Percentiles rank a stretch among this genome's conserved stretches.
Conservation (phyloP, 2,797 vertebrate species). For the Centroberyx gerrardi region DNA sequence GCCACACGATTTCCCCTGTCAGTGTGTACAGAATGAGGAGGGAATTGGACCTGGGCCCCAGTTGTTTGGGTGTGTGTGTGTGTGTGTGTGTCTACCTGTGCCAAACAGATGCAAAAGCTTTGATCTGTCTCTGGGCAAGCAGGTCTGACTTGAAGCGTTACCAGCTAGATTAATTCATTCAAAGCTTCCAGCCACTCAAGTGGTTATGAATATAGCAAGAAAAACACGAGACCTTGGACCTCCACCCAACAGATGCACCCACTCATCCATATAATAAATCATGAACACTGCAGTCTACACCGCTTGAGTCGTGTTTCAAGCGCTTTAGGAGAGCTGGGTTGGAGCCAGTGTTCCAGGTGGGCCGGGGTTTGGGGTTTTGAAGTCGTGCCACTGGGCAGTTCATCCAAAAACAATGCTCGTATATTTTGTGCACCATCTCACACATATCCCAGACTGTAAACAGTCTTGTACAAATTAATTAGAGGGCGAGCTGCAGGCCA, state of each 20-base stretch:
- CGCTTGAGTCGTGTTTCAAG: background rate
- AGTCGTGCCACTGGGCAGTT: background rate
- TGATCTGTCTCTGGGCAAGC: constrained; percentile 32
- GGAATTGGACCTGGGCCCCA: background rate
- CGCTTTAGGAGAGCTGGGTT: background rate
- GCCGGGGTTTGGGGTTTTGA: background rate
- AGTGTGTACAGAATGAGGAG: background rate
- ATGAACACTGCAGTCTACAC: constrained; percentile 14
- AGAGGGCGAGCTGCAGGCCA: no score
- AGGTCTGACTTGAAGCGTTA: constrained; percentile 28
- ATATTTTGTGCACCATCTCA: background rate
- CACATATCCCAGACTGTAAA: background rate
- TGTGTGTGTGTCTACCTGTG: constrained; percentile 10
- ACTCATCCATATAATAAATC: constrained; percentile 9
- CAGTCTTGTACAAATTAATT: background rate
- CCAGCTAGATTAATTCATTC: constrained; percentile 31
- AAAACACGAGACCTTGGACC: constrained; percentile 37
- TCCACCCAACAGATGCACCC: constrained; percentile 22
- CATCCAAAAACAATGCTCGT: background rate
- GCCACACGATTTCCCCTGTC: constrained; percentile 16
- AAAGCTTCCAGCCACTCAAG: constrained; percentile 20
- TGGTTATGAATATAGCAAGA: constrained; percentile 21
- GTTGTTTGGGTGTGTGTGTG: background rate
- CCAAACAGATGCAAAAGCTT: constrained; percentile 52
- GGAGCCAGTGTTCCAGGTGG: background rate